Base-by-base conservation (phyloP, 1,140 invertebrate species). In the Sarcophaga bullata region DNA sequence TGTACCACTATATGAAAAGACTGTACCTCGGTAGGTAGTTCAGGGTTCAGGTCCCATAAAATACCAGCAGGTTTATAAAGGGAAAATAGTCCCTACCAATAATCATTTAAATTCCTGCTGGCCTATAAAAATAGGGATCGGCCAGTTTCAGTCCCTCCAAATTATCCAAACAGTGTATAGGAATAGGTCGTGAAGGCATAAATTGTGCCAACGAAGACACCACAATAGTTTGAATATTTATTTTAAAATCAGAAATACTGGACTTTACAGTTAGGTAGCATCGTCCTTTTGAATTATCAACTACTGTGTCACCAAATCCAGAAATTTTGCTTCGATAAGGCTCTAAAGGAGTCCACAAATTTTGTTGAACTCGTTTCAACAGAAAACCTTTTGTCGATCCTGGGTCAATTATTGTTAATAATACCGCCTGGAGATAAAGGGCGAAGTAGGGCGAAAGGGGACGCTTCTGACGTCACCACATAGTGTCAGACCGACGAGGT, bases 121-220 rank as follows among this genome's bases (percentile, higher is more conserved):
- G 48, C 17, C 10, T 80, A 80, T 80, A 19, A 54, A 52, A 80
- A 80, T 4, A 52, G n/a, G n/a, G n/a, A n/a, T n/a, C n/a, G n/a
- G n/a, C n/a, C n/a, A n/a, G n/a, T n/a, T n/a, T n/a, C n/a, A n/a
- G n/a, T n/a, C n/a, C n/a, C n/a, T n/a, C n/a, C n/a, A n/a, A n/a
- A n/a, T n/a, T n/a, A n/a, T n/a, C n/a, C n/a, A n/a, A n/a, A n/a
- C n/a, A n/a, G n/a, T n/a, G n/a, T n/a, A n/a, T n/a, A n/a, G n/a
- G n/a, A n/a, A n/a, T n/a, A n/a, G n/a, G n/a, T n/a, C n/a, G n/a
- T n/a, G n/a, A n/a, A n/a, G n/a, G n/a, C n/a, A 73, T 4, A 17
- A 73, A 11, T 46, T 73, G 17, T 11, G 72, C 13, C 6, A 73
- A 25, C 46, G 37, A 46, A 46, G 25, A 11, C 13, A 73, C 72